Evolutionary conservation across 2,888 invertebrate species (phyloP), one percentile per base, ranked within the genome.

Genomic region (Eupithecia exiguata): DNA sequence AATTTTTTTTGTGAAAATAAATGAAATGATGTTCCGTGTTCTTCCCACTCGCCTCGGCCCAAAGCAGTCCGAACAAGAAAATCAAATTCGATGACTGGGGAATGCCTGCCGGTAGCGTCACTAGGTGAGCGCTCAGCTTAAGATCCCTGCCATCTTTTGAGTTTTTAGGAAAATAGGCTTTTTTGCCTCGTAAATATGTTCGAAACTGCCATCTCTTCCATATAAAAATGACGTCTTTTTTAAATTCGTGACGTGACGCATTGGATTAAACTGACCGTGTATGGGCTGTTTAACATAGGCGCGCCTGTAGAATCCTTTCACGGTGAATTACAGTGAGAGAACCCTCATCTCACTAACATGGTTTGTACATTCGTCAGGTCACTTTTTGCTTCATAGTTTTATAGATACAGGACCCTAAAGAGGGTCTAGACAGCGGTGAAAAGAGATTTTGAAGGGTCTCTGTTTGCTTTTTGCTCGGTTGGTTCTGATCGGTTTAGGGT

Each of bases 311-410:
- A 49, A 63, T 69, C 69, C 63, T 68, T 40, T 70, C 53, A 49
- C 30, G 61, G 43, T 63, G 66, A 61, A 69, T 61, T 74, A 63
- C 72, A 38, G 58, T 30, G 36, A 62, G 46, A 71, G 38, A 67
- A 69, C 71, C 68, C 74, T 69, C 49, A 69, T 74, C 70, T 68
- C 30, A 40, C 30, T 49, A 68, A 68, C 49, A 30, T 43, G 66
- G 43, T 66, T 65, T 66, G 66, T 66, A 35, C 35, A 62, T 62
- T 35, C 35, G 35, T 66, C 66, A 43, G 21, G 38, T 40, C 40
- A 66, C 66, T 66, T 66, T 66, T 40, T 66, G n/a, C 66, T 66
- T 66, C 40, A 38, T 66, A 40, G 38, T 40, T 40, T 38, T 65
- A 40, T 38, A 66, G 21, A 40, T 40, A 53, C 10, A 43, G 66